A percentile compares a stretch with the other conserved stretches of the same genome.
phyloP scores from a whole-genome alignment of 2,113 vertebrate species.

The Danionella cerebrum region DNA sequence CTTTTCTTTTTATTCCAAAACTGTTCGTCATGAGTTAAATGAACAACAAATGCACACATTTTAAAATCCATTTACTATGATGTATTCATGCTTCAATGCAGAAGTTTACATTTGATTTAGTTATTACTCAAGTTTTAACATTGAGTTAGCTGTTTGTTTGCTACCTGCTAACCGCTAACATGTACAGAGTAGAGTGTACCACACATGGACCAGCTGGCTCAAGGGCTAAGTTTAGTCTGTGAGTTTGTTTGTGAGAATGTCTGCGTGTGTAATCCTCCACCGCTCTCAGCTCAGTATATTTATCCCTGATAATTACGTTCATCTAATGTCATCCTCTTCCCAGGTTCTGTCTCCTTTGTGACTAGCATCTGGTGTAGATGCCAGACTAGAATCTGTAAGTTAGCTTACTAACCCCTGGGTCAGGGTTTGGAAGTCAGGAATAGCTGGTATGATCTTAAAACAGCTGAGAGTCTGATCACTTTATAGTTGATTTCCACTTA shows the following conservation, averaged over 20 bases:
- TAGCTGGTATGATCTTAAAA: not conserved
- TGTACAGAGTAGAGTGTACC: not conserved
- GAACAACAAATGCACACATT: no score
- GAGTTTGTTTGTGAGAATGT: slow-evolving; percentile 46
- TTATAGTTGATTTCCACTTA: not conserved
- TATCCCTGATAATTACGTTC: slow-evolving; percentile 57
- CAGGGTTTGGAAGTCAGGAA: not conserved
- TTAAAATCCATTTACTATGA: no score
- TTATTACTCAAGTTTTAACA: no score
- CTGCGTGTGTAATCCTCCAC: no score
- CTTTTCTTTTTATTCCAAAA: no score
- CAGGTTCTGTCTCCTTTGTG: not conserved
- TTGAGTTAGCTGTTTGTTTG: not conserved
- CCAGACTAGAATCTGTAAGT: not conserved
- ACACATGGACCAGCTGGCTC: slow-evolving; percentile 22
- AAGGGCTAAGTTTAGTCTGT: slow-evolving; percentile 41
- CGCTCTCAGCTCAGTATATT: slow-evolving; percentile 45
- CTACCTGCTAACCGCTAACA: not conserved
- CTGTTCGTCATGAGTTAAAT: no score
- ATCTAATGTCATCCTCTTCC: slow-evolving; percentile 40
- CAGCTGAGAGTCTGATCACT: not conserved
- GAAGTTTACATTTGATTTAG: no score
- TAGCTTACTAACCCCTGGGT: not conserved
- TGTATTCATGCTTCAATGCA: no score
- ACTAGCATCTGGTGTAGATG: no score